Conservation (phyloP, 2,797 vertebrate species). For the Dermochelys coriacea region DNA sequence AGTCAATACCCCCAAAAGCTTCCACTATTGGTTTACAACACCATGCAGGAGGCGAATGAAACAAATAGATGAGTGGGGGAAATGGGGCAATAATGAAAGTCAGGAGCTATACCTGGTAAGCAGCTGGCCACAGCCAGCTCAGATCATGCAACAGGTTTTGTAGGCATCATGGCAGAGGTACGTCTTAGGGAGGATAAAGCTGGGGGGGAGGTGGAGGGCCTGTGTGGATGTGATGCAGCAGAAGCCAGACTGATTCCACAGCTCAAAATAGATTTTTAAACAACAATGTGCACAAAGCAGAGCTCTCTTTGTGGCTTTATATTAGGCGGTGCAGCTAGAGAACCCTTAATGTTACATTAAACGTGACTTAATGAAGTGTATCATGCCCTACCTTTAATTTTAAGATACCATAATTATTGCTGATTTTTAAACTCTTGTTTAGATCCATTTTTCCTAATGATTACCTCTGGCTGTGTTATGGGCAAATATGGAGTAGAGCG, state of each 20-base stretch:
- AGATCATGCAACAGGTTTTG: background rate
- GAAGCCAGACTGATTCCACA: background rate
- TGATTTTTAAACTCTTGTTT: slow-evolving; percentile 32
- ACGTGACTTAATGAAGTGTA: too few relatives aligned
- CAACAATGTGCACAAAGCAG: too few relatives aligned
- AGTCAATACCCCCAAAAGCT: background rate
- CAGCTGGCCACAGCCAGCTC: background rate
- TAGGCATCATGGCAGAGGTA: background rate
- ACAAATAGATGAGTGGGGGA: background rate
- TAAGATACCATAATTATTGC: slow-evolving; percentile 18
- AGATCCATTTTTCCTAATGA: slow-evolving; percentile 47
- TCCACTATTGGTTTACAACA: background rate
- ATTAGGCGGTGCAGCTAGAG: background rate
- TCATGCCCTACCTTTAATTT: background rate
- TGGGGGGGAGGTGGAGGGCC: background rate
- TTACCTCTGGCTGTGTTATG: slow-evolving; percentile 32
- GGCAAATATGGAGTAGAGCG: slow-evolving; percentile 3
- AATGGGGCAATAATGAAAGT: background rate
- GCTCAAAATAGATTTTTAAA: too few relatives aligned
- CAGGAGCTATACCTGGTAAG: background rate
- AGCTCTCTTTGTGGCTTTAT: background rate
- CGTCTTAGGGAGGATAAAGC: background rate
- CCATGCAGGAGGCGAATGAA: background rate
- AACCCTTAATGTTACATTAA: background rate
- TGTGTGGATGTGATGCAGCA: background rate